A percentile compares a stretch with the other conserved stretches of the same genome.
Evolutionary conservation across 1,140 invertebrate species (phyloP).

Genomic region (Platorchestia sp.): DNA sequence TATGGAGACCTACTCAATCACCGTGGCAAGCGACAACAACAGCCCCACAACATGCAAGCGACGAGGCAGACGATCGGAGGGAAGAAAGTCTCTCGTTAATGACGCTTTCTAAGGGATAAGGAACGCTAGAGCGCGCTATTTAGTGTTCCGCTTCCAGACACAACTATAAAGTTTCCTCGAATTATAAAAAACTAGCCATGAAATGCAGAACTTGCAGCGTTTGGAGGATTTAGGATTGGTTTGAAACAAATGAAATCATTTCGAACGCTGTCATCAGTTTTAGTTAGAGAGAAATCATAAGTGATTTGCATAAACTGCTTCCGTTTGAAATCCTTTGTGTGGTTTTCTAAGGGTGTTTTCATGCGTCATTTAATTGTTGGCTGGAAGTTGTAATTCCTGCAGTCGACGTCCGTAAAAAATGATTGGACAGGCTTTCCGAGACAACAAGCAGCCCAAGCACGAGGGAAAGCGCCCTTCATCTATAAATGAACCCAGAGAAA

Average conservation of each 20-base stretch:
- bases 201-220: not conserved
- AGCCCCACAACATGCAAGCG: not conserved
- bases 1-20: not conserved
- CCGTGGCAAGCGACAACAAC: not conserved
- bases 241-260: not conserved
- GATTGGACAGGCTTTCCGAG: not conserved
- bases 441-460: not conserved
- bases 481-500: not conserved
- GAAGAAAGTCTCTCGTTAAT: not conserved
- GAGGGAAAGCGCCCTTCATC: not conserved
- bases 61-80: not conserved
- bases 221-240: not conserved
- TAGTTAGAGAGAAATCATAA: not conserved
- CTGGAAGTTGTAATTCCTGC: not conserved
- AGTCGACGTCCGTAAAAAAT: not conserved
- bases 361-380: not conserved
- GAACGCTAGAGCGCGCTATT: not conserved
- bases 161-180: not conserved
- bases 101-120: not conserved
- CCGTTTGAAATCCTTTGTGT: not conserved
- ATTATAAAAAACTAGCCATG: not conserved
- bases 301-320: not conserved
- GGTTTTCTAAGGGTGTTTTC: not conserved
- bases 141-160: not conserved
- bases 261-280: not conserved